phyloP scores from a whole-genome alignment of 2,113 vertebrate species.

The Ophthalmotilapia sp. region DNA sequence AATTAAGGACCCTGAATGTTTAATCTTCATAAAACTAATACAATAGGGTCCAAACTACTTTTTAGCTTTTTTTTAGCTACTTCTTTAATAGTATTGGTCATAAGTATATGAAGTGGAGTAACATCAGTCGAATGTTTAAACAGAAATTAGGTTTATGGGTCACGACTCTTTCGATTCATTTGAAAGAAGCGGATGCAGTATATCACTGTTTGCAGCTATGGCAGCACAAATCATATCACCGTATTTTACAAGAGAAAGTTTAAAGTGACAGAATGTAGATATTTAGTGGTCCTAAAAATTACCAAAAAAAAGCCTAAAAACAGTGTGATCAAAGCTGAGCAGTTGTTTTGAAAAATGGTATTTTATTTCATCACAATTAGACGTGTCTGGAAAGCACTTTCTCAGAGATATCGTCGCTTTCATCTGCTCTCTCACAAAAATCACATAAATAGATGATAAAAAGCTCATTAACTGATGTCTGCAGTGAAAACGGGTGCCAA shows the following conservation, averaged over 20 bases:
- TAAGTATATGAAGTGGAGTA: background rate
- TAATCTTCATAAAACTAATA: background rate
- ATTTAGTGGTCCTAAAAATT: background rate
- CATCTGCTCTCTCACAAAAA: constrained; percentile 13
- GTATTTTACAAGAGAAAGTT: background rate
- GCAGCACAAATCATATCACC: background rate
- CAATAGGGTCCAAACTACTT: background rate
- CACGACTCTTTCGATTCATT: background rate
- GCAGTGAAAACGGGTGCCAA: constrained; percentile 2
- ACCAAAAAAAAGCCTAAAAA: background rate
- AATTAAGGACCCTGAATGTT: background rate
- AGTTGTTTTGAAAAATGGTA: background rate
- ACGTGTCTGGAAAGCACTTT: background rate
- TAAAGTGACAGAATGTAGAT: background rate
- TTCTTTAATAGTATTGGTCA: background rate
- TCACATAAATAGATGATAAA: constrained; percentile 29
- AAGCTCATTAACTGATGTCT: constrained; percentile 48
- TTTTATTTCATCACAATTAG: constrained; percentile 1
- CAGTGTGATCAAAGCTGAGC: background rate
- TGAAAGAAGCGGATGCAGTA: background rate
- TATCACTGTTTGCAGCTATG: background rate
- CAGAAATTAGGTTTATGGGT: background rate
- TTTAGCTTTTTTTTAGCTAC: background rate
- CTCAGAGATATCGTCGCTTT: background rate
- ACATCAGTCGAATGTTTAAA: background rate